phyloP scores from a whole-genome alignment of 2,888 invertebrate species.

The Cheiracanthium punctorium region DNA sequence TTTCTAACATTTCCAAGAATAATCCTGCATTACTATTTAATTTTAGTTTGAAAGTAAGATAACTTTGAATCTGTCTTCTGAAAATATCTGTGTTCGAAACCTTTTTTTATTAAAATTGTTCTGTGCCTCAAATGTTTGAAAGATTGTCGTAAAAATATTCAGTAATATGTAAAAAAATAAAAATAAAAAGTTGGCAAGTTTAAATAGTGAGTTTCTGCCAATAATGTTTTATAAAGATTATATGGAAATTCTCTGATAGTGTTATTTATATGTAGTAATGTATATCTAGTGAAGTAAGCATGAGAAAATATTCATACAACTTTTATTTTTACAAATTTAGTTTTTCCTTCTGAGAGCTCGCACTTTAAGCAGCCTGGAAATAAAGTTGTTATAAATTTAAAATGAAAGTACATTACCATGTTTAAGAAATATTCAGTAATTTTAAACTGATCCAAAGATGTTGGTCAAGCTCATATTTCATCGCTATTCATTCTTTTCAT shows the following conservation, averaged over 20 bases:
- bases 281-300: neutral
- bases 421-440: too few relatives aligned
- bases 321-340: too few relatives aligned
- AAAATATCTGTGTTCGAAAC: neutral
- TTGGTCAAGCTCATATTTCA: too few relatives aligned
- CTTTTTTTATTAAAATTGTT: conserved; percentile 9
- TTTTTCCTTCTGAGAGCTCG: too few relatives aligned
- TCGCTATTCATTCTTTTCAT: too few relatives aligned
- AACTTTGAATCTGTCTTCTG: neutral
- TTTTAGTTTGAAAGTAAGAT: neutral
- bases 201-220: neutral
- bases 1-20: too few relatives aligned
- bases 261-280: neutral
- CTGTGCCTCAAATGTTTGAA: conserved; percentile 10
- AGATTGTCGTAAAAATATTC: conserved; percentile 8
- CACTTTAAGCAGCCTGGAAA: too few relatives aligned
- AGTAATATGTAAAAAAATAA: neutral
- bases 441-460: too few relatives aligned
- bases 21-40: too few relatives aligned
- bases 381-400: too few relatives aligned
- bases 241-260: neutral
- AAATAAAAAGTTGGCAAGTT: conserved; percentile 8
- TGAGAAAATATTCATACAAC: neutral
- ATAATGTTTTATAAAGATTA: neutral
- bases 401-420: too few relatives aligned